These are phyloP conservation scores for Papilio xuthus DNA, from an alignment of 1,140 invertebrate genomes.

Conservation along the genomic window DNA sequence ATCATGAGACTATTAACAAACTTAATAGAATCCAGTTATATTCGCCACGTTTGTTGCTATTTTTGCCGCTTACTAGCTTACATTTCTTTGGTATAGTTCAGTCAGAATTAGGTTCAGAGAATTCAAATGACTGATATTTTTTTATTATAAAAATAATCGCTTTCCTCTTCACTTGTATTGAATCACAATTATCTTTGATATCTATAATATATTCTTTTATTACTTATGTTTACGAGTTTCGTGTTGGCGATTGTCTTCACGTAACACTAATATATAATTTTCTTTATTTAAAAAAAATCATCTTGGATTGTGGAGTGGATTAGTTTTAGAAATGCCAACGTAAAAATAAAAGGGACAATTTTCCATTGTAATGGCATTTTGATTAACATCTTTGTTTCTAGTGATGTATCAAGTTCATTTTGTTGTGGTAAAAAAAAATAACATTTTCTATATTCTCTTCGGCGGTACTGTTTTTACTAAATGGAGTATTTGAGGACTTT, in stretches of 20 bases:
- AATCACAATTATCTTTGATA: not conserved
- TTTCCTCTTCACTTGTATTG: not conserved
- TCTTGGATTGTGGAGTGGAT: not conserved
- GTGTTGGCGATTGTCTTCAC: not conserved
- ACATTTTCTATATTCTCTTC: not conserved
- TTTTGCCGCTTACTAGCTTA: not conserved
- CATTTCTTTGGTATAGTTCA: not conserved
- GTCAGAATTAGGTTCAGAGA: not conserved
- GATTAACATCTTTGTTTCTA: constrained; percentile 50
- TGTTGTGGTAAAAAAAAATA: not conserved
- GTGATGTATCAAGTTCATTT: not conserved
- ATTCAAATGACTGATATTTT: not conserved
- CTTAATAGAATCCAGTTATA: too few relatives aligned
- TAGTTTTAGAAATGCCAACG: constrained; percentile 14
- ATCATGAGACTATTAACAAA: too few relatives aligned
- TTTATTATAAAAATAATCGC: not conserved
- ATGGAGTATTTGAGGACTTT: not conserved
- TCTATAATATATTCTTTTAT: not conserved
- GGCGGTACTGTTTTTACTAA: not conserved
- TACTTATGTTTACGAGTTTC: not conserved
- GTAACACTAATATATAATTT: not conserved
- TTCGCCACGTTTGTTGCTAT: not conserved
- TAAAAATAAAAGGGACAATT: constrained; percentile 46
- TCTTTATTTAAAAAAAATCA: not conserved
- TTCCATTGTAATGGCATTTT: constrained; percentile 54